These are phyloP conservation scores for Pelmatolapia mariae DNA, from an alignment of 2,113 vertebrate genomes.

Conservation along the genomic window DNA sequence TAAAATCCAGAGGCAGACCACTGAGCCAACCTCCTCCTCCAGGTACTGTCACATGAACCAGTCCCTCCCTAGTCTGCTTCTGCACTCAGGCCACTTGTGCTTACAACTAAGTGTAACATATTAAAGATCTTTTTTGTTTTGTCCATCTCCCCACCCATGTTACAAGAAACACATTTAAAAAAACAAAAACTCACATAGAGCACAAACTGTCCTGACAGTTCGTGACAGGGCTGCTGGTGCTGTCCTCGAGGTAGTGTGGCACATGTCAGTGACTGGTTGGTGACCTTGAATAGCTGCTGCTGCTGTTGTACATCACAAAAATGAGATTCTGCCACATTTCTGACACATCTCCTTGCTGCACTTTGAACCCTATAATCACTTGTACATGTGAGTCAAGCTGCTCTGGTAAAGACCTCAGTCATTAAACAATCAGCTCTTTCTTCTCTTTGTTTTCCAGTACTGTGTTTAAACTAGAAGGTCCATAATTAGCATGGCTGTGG, in stretches of 20 bases:
- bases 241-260: slow-evolving; percentile 19
- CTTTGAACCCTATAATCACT: slow-evolving; percentile 61
- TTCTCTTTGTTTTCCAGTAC: slow-evolving; percentile 71
- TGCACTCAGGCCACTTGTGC: background rate
- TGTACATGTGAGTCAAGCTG: slow-evolving; percentile 62
- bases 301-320: background rate
- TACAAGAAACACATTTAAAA: background rate
- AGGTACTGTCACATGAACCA: slow-evolving; percentile 68
- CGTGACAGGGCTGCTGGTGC: background rate
- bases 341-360: background rate
- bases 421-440: slow-evolving; percentile 82
- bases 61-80: background rate
- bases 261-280: background rate
- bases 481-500: slow-evolving; percentile 78
- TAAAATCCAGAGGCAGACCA: slow-evolving; percentile 94
- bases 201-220: background rate
- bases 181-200: background rate
- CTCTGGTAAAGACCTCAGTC: slow-evolving; percentile 78
- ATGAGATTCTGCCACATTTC: background rate
- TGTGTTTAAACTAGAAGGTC: slow-evolving; percentile 60
- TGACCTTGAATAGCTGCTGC: slow-evolving; percentile 28
- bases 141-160: background rate
- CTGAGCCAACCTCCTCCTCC: slow-evolving; percentile 93
- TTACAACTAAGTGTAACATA: background rate
- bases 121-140: background rate